Base-by-base conservation (phyloP, 2,888 invertebrate genomes). In the Drosophila infuscata region DNA sequence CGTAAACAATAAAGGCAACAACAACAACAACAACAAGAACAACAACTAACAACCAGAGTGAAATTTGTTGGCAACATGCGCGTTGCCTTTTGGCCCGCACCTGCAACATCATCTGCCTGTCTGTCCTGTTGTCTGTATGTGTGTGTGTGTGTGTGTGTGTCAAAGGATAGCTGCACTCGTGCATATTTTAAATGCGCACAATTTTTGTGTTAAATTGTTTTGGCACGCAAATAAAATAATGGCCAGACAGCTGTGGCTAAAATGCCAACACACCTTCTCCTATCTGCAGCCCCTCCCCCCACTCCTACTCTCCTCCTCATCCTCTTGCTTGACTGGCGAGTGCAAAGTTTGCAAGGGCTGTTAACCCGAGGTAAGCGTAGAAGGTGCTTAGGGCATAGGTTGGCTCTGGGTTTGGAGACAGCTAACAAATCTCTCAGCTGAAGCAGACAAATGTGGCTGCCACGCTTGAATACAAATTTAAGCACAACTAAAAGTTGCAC, bases 141-240 rank as follows among this genome's bases (percentile, higher is more conserved):
- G 62, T 66, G 69, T 66, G 38, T 72, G 69, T 81, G 85, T 80
- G 49, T 69, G 25, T 35, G 36, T 74, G 48, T 70, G 57, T 70
- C 81, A 87, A 90, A 83, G 90, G 88, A 89, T 86, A 89, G 85
- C 82, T 88, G 82, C 84, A 79, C 59, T 88, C 74, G 71, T 85
- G 82, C 85, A 87, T 82, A 85, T 86, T 87, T 84, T 83, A 82
- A 87, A 86, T 89, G 89, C 73, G 74, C 74, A 82, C 85, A 80
- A 86, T 86, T 89, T 88, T 87, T 80, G 85, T 81, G 88, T 84
- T 88, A 87, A 90, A 90, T 90, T 90, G 89, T 90, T 90, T 90
- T 88, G 83, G 76, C 78, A 90, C 87, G 89, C 84, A 90, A 90
- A 90, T 88, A 90, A 90, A 56, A 56, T 56, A 56, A 90, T 89